phyloP scores from a whole-genome alignment of 1,140 invertebrate species.

The Drosophila setifemur region DNA sequence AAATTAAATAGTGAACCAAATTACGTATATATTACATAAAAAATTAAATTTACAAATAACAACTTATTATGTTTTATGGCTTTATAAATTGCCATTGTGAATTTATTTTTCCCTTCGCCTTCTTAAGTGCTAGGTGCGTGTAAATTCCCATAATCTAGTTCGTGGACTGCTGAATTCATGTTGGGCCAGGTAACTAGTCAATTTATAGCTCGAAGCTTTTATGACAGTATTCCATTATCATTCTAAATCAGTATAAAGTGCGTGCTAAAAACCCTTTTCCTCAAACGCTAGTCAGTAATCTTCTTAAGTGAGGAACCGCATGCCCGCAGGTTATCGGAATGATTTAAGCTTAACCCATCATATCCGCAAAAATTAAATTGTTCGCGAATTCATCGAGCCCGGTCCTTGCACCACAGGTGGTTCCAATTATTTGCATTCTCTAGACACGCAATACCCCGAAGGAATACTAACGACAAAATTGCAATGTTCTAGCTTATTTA shows the following conservation, averaged over 20 bases:
- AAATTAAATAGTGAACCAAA: no score
- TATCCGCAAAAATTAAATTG: constrained; percentile 22
- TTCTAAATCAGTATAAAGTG: constrained; percentile 5
- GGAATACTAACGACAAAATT: neutral
- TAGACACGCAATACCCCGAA: constrained; percentile 23
- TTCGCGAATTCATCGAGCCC: constrained; percentile 1
- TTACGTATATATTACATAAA: no score
- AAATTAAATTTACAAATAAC: no score
- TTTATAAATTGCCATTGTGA: no score
- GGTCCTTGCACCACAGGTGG: constrained; percentile 32
- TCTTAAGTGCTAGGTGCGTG: constrained; percentile 8
- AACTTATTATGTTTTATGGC: no score
- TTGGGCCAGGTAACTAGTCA: neutral
- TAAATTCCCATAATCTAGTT: constrained; percentile 23
- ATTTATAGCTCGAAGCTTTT: neutral
- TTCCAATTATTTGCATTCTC: neutral
- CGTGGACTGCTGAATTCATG: constrained; percentile 10
- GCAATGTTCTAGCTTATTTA: constrained; percentile 14
- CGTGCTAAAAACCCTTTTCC: constrained; percentile 15
- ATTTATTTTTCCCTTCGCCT: neutral
- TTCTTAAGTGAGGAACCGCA: neutral
- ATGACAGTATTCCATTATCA: neutral
- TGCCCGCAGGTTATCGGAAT: constrained; percentile 9
- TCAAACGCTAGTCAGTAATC: constrained; percentile 17
- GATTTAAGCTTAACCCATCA: constrained; percentile 17